phyloP scores from a whole-genome alignment of 2,888 invertebrate genomes.

The Gandaritis pyraliata region DNA sequence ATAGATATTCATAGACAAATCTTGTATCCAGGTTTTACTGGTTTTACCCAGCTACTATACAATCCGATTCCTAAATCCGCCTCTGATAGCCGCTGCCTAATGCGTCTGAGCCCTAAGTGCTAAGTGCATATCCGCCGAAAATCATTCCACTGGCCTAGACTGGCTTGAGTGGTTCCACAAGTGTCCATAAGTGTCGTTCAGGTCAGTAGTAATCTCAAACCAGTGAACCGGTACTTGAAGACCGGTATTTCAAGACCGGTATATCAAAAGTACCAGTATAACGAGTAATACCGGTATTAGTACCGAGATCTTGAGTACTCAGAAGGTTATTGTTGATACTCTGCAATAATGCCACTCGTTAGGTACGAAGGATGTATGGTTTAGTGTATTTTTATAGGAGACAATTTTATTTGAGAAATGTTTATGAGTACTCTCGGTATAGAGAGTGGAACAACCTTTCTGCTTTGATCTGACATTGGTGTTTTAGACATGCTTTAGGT shows the following conservation, averaged over 20 bases:
- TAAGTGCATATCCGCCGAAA: background rate
- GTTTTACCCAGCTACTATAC: too few relatives aligned
- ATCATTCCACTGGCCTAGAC: background rate
- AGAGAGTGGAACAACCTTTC: background rate
- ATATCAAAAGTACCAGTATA: too few relatives aligned
- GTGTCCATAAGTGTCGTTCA: background rate
- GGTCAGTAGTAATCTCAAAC: background rate
- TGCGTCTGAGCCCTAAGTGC: background rate
- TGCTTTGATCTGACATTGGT: background rate
- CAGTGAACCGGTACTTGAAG: too few relatives aligned
- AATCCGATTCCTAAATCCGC: too few relatives aligned
- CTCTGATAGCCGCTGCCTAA: background rate
- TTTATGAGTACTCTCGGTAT: constrained; percentile 1
- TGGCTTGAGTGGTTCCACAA: background rate
- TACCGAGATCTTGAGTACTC: background rate
- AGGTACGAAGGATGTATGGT: constrained; percentile 9
- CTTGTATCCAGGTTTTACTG: too few relatives aligned
- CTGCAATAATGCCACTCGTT: constrained; percentile 11
- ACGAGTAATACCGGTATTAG: background rate
- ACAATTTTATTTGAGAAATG: constrained; percentile 16
- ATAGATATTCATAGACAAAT: too few relatives aligned
- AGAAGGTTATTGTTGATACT: background rate
- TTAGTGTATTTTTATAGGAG: constrained; percentile 20
- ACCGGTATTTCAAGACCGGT: too few relatives aligned
- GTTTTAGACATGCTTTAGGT: background rate